Percentiles rank a stretch among this genome's conserved stretches.
Conservation (phyloP, 2,797 vertebrate genomes). For the Danio choprae region DNA sequence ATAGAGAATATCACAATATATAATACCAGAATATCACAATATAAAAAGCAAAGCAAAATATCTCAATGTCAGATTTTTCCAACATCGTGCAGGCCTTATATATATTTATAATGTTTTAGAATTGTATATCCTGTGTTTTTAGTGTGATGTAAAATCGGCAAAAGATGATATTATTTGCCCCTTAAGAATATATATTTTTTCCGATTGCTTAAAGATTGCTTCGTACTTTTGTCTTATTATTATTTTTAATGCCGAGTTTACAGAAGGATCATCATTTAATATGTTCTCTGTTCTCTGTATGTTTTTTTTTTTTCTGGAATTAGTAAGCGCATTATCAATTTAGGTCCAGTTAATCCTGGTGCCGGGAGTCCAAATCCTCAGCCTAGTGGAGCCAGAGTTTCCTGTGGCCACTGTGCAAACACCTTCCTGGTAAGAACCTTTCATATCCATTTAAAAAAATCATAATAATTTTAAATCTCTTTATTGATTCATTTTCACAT, state of each 20-base stretch:
- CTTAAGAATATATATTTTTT: too few relatives aligned
- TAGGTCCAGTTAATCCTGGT: slow-evolving; percentile 84
- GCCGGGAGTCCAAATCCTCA: slow-evolving; percentile 80
- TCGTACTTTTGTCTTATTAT: neutral
- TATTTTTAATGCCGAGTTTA: neutral
- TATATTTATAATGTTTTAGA: too few relatives aligned
- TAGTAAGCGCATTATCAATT: slow-evolving; percentile 89
- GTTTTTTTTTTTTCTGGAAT: neutral
- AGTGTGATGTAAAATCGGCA: too few relatives aligned
- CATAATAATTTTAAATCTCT: neutral
- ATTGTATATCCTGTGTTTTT: too few relatives aligned
- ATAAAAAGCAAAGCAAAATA: too few relatives aligned
- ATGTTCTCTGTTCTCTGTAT: neutral
- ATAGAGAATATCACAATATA: too few relatives aligned
- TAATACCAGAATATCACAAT: too few relatives aligned
- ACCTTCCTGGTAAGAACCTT: slow-evolving; percentile 82
- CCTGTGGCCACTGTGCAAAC: slow-evolving; percentile 88
- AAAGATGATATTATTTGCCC: too few relatives aligned
- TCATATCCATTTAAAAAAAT: neutral
- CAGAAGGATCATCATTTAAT: neutral
- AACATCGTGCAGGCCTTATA: too few relatives aligned
- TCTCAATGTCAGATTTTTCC: too few relatives aligned
- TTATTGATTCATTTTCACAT: neutral
- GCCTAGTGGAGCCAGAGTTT: slow-evolving; percentile 83
- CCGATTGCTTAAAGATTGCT: neutral